phyloP scores from a whole-genome alignment of 2,888 invertebrate species.

The Exephanes ischioxanthus region DNA sequence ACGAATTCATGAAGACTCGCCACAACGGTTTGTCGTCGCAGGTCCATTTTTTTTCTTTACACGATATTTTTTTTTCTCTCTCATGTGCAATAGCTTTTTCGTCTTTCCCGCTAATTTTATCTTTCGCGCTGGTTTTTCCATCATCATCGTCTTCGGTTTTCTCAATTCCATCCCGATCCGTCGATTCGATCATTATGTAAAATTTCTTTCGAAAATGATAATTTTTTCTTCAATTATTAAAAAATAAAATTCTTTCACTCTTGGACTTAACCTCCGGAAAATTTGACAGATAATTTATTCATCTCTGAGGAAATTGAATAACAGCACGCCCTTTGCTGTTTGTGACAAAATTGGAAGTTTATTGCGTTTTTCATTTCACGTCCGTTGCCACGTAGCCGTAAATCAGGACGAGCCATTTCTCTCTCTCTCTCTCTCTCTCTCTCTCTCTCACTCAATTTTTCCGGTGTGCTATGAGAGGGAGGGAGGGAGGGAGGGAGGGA shows the following conservation, averaged over 20 bases:
- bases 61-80: constrained; percentile 39
- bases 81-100: background rate
- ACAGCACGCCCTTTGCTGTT: background rate
- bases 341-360: constrained; percentile 32
- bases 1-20: constrained; percentile 76
- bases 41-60: constrained; percentile 60
- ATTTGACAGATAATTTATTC: constrained; percentile 47
- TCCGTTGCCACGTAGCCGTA: constrained; percentile 38
- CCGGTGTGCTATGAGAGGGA: constrained; percentile 23
- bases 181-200: constrained; percentile 38
- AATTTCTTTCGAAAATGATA: constrained; percentile 5
- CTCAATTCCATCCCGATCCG: background rate
- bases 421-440: background rate
- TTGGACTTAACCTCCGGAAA: constrained; percentile 54
- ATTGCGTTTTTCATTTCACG: constrained; percentile 61
- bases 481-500: background rate
- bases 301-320: constrained; percentile 17
- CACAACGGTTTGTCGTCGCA: constrained; percentile 73
- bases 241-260: background rate
- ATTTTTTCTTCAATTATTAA: background rate
- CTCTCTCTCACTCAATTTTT: constrained; percentile 21
- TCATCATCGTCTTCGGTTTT: background rate
- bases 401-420: background rate
- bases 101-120: background rate
- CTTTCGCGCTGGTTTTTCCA: constrained; percentile 1